Percentiles rank a stretch among this genome's conserved stretches.
phyloP scores from a whole-genome alignment of 2,888 invertebrate genomes.

The Leptura quadrifasciata region DNA sequence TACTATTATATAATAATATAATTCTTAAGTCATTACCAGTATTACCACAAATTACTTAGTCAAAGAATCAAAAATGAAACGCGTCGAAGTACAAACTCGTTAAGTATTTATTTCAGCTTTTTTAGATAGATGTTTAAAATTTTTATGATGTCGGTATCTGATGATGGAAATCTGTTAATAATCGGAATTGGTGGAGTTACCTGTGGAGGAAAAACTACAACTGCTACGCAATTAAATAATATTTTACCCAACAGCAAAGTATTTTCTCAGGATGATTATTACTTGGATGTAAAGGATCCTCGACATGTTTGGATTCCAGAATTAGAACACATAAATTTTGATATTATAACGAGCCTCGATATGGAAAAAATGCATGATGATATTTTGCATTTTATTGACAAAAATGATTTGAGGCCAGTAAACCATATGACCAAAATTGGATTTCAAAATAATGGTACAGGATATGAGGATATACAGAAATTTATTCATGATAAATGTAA shows the following conservation, averaged over 20 bases:
- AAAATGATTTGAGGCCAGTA: constrained; percentile 62
- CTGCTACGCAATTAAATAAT: constrained; percentile 77
- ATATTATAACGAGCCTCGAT: constrained; percentile 82
- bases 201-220: constrained; percentile 88
- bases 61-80: neutral
- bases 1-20: neutral
- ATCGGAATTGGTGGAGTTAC: constrained; percentile 88
- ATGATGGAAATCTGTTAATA: constrained; percentile 64
- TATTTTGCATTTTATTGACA: constrained; percentile 66
- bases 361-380: constrained; percentile 83
- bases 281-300: constrained; percentile 80
- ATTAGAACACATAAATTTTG: constrained; percentile 86
- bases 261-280: constrained; percentile 87
- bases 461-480: neutral
- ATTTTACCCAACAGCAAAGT: constrained; percentile 73
- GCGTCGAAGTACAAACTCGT: no score
- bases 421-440: constrained; percentile 62
- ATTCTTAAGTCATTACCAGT: no score
- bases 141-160: constrained; percentile 38
- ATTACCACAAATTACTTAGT: no score
- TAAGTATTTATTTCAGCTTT: neutral
- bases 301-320: constrained; percentile 79
- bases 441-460: constrained; percentile 11
- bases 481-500: constrained; percentile 55
- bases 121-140: neutral